A percentile compares a stretch with the other conserved stretches of the same genome.
Conservation (phyloP, 2,888 invertebrate species). For the Cephus nigrinus region DNA sequence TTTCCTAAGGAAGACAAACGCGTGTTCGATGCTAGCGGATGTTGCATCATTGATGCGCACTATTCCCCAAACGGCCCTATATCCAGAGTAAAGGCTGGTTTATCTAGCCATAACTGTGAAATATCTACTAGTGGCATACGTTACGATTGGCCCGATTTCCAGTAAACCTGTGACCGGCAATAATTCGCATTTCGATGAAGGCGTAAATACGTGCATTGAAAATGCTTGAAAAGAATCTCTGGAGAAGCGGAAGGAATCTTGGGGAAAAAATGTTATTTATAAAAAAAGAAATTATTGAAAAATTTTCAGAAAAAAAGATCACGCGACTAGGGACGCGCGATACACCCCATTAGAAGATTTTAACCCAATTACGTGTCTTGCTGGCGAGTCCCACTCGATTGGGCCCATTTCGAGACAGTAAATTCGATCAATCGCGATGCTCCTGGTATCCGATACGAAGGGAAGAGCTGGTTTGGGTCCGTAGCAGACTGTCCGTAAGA, state of each 20-base stretch:
- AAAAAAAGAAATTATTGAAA: not conserved
- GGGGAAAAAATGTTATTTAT: not conserved
- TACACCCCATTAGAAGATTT: conserved; percentile 16
- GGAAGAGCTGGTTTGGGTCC: not conserved
- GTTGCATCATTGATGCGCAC: conserved; percentile 53
- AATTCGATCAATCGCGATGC: conserved; percentile 50
- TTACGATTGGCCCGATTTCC: not conserved
- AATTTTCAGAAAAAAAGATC: not conserved
- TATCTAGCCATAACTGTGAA: conserved; percentile 63
- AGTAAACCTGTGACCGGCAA: not conserved
- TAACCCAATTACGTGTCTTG: conserved; percentile 39
- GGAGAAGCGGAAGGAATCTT: not conserved
- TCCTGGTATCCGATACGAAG: conserved; percentile 3
- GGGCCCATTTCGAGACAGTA: conserved; percentile 29
- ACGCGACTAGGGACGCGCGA: not conserved
- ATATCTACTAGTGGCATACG: conserved; percentile 33
- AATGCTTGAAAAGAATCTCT: not conserved
- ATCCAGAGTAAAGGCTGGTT: conserved; percentile 58
- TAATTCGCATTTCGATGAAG: not conserved
- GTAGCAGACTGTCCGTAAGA: conserved; percentile 24
- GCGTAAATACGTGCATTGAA: not conserved
- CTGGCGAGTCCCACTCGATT: conserved; percentile 6
- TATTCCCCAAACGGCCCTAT: conserved; percentile 61
- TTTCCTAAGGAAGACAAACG: conserved; percentile 63
- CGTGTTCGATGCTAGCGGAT: conserved; percentile 47